A percentile compares a stretch with the other conserved stretches of the same genome.
These are phyloP conservation scores for Melanotaenia nigrans DNA, from an alignment of 2,797 vertebrate species.

Conservation along the genomic window DNA sequence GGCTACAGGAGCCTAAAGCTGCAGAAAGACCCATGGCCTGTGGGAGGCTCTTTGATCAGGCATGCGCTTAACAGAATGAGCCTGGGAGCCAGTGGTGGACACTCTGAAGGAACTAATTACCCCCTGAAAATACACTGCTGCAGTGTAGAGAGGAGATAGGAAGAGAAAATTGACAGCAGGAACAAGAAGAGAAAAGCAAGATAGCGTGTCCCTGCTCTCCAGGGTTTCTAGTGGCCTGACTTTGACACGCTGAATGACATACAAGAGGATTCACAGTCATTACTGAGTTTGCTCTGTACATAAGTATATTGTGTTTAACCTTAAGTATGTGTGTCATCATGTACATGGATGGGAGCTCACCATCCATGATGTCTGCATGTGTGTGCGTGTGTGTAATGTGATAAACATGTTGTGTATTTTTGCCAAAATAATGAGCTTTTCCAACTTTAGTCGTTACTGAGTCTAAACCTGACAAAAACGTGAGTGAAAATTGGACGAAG, in stretches of 20 bases:
- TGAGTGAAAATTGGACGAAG: too few relatives aligned
- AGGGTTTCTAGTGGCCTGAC: conserved; percentile 63
- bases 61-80: conserved; percentile 72
- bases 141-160: conserved; percentile 40
- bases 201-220: conserved; percentile 56
- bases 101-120: conserved; percentile 75
- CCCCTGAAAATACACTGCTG: conserved; percentile 65
- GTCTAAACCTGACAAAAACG: too few relatives aligned
- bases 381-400: background rate
- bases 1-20: conserved; percentile 50
- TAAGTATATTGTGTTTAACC: conserved; percentile 20
- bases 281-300: conserved; percentile 28
- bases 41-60: conserved; percentile 70
- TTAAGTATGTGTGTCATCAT: conserved; percentile 14
- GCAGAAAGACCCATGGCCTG: conserved; percentile 44
- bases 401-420: background rate
- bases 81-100: conserved; percentile 63
- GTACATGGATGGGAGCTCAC: conserved; percentile 1
- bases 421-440: background rate
- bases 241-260: conserved; percentile 65
- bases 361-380: conserved; percentile 14
- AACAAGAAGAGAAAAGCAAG: conserved; percentile 42
- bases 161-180: conserved; percentile 44
- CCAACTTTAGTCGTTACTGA: too few relatives aligned
- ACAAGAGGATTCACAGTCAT: conserved; percentile 47